Percentiles rank a stretch among this genome's conserved stretches.
Evolutionary conservation across 2,113 vertebrate genomes (phyloP).

Genomic region (Cettia cetti): DNA sequence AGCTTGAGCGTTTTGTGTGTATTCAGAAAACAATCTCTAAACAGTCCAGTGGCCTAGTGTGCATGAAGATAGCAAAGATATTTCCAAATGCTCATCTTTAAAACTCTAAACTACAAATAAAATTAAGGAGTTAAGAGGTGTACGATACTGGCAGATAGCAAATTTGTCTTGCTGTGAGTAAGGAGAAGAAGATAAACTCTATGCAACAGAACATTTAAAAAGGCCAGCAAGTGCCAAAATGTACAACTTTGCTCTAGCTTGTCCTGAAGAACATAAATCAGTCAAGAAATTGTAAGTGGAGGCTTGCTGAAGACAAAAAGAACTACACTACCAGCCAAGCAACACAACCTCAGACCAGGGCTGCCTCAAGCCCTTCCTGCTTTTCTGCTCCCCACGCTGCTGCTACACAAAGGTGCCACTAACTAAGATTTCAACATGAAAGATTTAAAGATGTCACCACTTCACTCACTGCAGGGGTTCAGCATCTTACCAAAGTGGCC

Average conservation of each 20-base stretch:
- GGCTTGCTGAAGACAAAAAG: neutral
- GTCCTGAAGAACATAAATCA: neutral
- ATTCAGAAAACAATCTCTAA: neutral
- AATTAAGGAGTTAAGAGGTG: neutral
- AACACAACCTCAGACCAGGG: neutral
- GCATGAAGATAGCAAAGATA: neutral
- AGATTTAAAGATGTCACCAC: neutral
- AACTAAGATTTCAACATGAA: neutral
- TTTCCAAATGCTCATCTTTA: neutral
- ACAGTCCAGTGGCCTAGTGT: neutral
- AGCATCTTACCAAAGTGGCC: constrained; percentile 84
- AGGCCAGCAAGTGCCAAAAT: neutral
- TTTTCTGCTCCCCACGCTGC: neutral
- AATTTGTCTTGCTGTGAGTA: neutral
- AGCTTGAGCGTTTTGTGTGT: neutral
- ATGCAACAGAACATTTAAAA: neutral
- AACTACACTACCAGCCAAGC: neutral
- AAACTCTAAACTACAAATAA: neutral
- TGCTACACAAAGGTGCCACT: neutral
- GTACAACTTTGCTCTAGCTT: neutral
- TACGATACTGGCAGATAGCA: neutral
- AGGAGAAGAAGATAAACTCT: neutral
- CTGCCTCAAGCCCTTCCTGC: neutral
- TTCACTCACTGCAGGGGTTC: neutral
- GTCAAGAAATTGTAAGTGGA: neutral